Base-by-base conservation (phyloP, 1,140 invertebrate species). In the Drosophila pseudoobscura region DNA sequence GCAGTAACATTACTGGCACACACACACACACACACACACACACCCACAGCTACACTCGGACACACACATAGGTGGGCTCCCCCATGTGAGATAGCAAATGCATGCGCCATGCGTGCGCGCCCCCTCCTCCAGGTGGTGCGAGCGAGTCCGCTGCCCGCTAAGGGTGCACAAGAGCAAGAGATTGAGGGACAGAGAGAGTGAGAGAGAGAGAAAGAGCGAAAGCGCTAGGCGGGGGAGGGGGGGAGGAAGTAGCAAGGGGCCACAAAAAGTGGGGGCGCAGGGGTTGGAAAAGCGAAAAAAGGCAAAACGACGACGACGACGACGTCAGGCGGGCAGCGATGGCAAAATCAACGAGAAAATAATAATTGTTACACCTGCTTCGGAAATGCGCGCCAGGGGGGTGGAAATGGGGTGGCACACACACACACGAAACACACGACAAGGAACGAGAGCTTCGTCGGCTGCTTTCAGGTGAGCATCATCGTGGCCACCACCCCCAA, bases 351-450 rank as follows among this genome's bases (percentile, higher is more conserved):
- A 88, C 83, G 83, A 83, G 83, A 88, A 88, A 88, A 88, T 88
- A 88, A 88, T 88, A 88, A 88, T 88, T 88, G 83, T 88, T 88
- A 88, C 83, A 88, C 83, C 83, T 88, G 83, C 83, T 88, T 88
- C 84, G 83, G 78, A 85, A 85, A 82, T 83, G 72, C 69, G 62
- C 69, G 62, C 64, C 47, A 65, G 45, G 61, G 39, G 60, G 75
- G 78, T 77, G 71, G 64, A 80, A 71, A 58, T 74, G 49, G 58
- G 49, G 71, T 63, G 61, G 60, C 26, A 53, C 41, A 45, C 73
- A 60, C 62, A 65, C 49, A 64, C 20, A 57, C 49, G 49, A 41
- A 47, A 31, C 54, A 39, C 13, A 41, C 62, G 22, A 44, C 53
- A 26, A 49, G 62, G 57, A 64, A 59, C 26, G 35, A 39, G 35